Conservation (phyloP, 1,140 invertebrate genomes). For the Caligus rogercresseyi region DNA sequence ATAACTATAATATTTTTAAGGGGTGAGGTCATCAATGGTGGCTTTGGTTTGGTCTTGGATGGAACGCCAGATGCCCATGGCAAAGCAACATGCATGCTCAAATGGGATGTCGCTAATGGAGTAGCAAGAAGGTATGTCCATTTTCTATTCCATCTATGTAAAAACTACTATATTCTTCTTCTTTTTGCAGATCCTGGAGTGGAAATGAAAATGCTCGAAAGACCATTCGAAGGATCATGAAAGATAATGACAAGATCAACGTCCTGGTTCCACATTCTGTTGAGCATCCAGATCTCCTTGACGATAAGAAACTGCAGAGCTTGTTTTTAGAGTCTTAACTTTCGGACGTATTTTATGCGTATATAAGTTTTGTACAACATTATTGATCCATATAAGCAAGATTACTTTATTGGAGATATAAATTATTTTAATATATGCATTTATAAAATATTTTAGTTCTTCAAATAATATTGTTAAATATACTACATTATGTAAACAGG, state of each 20-base stretch:
- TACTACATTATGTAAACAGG: too few species aligned
- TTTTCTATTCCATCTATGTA: not conserved
- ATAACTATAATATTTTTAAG: constrained; percentile 29
- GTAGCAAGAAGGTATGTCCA: constrained; percentile 30
- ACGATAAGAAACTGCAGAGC: not conserved
- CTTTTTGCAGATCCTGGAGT: constrained; percentile 28
- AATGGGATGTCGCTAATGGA: constrained; percentile 51
- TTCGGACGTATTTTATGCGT: too few species aligned
- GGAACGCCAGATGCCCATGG: constrained; percentile 36
- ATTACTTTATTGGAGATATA: not conserved
- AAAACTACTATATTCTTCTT: not conserved
- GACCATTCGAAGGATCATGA: constrained; percentile 36
- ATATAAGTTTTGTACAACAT: too few species aligned
- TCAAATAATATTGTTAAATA: too few species aligned
- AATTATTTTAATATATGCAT: not conserved
- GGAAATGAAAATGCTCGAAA: constrained; percentile 36
- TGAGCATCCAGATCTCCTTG: constrained; percentile 11
- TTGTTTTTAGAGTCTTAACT: too few species aligned
- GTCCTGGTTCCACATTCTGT: constrained; percentile 36
- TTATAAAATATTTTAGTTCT: not conserved
- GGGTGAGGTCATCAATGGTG: constrained; percentile 50
- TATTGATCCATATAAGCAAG: not conserved
- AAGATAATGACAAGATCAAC: constrained; percentile 31
- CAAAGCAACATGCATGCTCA: constrained; percentile 35
- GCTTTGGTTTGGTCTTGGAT: constrained; percentile 47